These are phyloP conservation scores for Acrocephalus kingi DNA, from an alignment of 2,113 vertebrate species.

Conservation along the genomic window DNA sequence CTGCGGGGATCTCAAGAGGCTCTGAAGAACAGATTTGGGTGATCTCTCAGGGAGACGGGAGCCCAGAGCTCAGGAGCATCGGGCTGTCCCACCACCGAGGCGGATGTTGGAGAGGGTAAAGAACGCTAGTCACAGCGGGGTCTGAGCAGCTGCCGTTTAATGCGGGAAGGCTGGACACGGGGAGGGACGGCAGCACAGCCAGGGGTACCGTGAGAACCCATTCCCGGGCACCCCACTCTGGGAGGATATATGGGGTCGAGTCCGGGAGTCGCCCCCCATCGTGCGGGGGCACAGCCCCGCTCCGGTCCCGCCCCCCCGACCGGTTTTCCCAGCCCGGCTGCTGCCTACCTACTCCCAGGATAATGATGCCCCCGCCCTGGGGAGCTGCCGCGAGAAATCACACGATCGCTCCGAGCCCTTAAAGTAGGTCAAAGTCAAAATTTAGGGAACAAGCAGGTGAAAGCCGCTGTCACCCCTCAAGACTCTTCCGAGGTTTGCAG, in stretches of 20 bases:
- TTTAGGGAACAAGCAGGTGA: not conserved
- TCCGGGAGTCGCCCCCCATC: not conserved
- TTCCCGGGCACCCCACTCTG: rapidly evolving
- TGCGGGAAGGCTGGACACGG: not conserved
- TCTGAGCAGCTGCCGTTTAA: constrained; percentile 44
- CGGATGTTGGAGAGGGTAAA: not conserved
- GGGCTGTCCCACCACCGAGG: rapidly evolving
- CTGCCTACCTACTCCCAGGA: constrained; percentile 37
- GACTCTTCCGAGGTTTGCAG: not conserved
- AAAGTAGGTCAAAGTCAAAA: constrained; percentile 26
- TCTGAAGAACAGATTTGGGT: not conserved
- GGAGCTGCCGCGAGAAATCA: not conserved
- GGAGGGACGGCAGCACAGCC: not conserved
- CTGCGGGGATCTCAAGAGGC: not conserved
- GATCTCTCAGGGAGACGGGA: not conserved
- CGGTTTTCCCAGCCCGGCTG: constrained; percentile 28
- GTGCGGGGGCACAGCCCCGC: not conserved
- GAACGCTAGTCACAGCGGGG: not conserved
- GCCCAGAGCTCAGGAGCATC: not conserved
- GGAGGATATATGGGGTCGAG: not conserved
- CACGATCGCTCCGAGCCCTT: not conserved
- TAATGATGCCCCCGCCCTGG: constrained; percentile 12
- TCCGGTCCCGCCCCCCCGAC: not conserved
- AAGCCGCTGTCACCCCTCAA: not conserved
- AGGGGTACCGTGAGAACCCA: rapidly evolving